Evolutionary conservation across 2,797 vertebrate species (phyloP).

Genomic region (Xiphophorus birchmanni): DNA sequence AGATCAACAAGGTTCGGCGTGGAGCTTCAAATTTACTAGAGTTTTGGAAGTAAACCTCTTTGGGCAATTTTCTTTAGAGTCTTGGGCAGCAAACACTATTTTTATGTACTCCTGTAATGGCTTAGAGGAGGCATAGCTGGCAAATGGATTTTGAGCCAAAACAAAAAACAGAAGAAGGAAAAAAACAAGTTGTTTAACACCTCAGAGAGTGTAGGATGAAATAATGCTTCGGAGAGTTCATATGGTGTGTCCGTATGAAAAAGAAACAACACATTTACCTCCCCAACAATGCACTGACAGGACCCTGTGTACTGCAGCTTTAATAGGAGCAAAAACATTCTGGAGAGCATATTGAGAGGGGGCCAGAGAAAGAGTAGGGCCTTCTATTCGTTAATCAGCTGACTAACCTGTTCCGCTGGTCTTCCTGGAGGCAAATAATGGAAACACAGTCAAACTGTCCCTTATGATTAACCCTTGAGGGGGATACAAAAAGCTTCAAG

Average conservation of each 20-base stretch:
- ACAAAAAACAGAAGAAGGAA: no score
- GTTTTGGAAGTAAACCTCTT: background rate
- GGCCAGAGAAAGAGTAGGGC: constrained; percentile 28
- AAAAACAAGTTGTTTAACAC: constrained; percentile 3
- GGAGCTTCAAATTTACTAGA: background rate
- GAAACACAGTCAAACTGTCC: constrained; percentile 57
- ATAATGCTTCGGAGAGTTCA: constrained; percentile 13
- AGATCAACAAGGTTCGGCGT: background rate
- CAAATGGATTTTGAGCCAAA: background rate
- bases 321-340: constrained; percentile 18
- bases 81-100: background rate
- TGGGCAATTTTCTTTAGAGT: background rate
- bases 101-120: background rate
- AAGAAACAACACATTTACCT: constrained; percentile 29
- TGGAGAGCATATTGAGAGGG: constrained; percentile 33
- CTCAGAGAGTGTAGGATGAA: background rate
- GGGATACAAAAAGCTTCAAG: constrained; percentile 53
- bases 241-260: constrained; percentile 14
- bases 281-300: constrained; percentile 34
- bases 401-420: constrained; percentile 56
- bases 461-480: constrained; percentile 67
- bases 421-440: constrained; percentile 52
- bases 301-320: constrained; percentile 12
- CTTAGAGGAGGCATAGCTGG: background rate
- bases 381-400: constrained; percentile 64